These are phyloP conservation scores for Actinemys pallida DNA, from an alignment of 2,113 vertebrate genomes.

Conservation along the genomic window DNA sequence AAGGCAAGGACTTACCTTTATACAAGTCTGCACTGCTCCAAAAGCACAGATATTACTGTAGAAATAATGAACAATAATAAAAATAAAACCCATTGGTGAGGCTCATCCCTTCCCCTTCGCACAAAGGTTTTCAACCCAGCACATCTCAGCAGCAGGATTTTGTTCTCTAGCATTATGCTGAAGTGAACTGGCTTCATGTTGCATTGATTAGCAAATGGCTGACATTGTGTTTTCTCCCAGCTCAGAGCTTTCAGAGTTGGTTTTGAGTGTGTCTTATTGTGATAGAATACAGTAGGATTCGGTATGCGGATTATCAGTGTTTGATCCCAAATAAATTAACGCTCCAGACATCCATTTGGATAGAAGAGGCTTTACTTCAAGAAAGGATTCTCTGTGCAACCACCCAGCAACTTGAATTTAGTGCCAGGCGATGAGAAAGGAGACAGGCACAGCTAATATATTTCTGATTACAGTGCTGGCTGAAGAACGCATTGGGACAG, in stretches of 20 bases:
- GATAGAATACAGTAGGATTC: neutral
- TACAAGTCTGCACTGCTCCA: neutral
- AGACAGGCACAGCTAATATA: neutral
- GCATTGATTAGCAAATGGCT: neutral
- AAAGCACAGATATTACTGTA: neutral
- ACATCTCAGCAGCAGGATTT: neutral
- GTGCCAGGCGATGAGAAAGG: rapidly evolving
- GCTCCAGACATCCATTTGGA: slow-evolving; percentile 2
- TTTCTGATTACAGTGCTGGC: neutral
- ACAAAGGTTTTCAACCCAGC: neutral
- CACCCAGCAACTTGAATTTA: neutral
- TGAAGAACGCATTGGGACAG: rapidly evolving
- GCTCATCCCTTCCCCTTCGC: neutral
- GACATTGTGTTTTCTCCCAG: neutral
- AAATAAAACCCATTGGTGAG: neutral
- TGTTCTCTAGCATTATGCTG: neutral
- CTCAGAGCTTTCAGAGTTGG: neutral
- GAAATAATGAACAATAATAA: neutral
- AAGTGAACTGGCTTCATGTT: neutral
- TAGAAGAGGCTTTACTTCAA: slow-evolving; percentile 5
- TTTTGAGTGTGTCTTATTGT: neutral
- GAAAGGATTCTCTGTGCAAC: neutral
- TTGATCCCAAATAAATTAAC: slow-evolving; percentile 34
- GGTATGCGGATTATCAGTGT: neutral
- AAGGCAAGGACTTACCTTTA: neutral